phyloP scores from a whole-genome alignment of 2,888 invertebrate species.

The Mycalesis mineus region DNA sequence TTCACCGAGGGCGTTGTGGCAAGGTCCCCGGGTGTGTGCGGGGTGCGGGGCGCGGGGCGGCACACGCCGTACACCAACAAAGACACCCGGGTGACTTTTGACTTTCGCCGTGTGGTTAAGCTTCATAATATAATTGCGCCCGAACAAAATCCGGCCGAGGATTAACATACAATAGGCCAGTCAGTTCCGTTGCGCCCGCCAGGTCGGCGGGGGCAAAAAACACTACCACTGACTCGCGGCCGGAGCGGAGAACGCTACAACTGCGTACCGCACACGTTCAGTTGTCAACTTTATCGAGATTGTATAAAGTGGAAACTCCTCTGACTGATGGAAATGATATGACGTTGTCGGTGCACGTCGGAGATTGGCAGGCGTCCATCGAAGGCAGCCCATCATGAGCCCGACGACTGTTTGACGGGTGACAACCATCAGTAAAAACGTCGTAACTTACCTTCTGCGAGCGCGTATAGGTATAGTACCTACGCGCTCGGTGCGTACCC shows the following conservation, averaged over 20 bases:
- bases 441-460: constrained; percentile 62
- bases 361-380: constrained; percentile 73
- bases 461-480: constrained; percentile 15
- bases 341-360: constrained; percentile 32
- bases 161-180: constrained; percentile 77
- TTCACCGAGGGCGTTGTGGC: not conserved
- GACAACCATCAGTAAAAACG: constrained; percentile 70
- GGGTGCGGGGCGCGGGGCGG: constrained; percentile 15
- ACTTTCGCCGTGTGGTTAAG: constrained; percentile 71
- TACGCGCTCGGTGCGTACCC: constrained; percentile 42
- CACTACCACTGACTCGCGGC: constrained; percentile 59
- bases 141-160: constrained; percentile 74
- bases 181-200: constrained; percentile 73
- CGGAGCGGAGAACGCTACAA: constrained; percentile 36
- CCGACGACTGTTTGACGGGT: constrained; percentile 72
- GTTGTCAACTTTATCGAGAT: constrained; percentile 34
- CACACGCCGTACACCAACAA: constrained; percentile 32
- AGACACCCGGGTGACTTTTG: constrained; percentile 73
- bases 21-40: not conserved
- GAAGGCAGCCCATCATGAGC: constrained; percentile 72
- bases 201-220: constrained; percentile 75
- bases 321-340: constrained; percentile 21
- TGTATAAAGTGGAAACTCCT: constrained; percentile 25
- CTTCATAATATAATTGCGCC: constrained; percentile 78
- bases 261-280: constrained; percentile 13